Percentiles rank a stretch among this genome's conserved stretches.
phyloP scores from a whole-genome alignment of 2,797 vertebrate species.

The Phataginus tetradactyla region DNA sequence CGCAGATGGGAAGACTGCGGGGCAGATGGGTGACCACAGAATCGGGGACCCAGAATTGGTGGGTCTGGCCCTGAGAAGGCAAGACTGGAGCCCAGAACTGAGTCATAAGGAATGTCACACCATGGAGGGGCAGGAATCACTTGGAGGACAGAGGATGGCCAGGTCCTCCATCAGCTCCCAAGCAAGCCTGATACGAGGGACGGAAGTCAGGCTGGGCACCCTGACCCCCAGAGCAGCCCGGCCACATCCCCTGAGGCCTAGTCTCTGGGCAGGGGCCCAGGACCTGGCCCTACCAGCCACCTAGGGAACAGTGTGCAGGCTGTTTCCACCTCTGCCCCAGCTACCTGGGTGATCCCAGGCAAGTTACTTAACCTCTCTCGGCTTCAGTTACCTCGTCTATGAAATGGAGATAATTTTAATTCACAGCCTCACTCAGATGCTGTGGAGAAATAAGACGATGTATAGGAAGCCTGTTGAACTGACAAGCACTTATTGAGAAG shows the following conservation, averaged over 20 bases:
- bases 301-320: fast-evolving
- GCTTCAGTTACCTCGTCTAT: neutral
- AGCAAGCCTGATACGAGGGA: neutral
- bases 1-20: neutral
- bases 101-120: neutral
- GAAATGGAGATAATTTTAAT: neutral
- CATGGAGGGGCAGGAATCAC: neutral
- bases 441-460: neutral
- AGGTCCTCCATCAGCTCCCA: neutral
- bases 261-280: neutral
- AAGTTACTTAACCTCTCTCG: neutral
- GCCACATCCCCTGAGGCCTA: neutral
- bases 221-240: neutral
- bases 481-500: neutral
- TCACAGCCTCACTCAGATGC: neutral
- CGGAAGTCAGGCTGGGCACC: neutral
- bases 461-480: fast-evolving
- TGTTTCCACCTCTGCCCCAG: neutral
- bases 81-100: neutral
- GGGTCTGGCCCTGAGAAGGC: neutral
- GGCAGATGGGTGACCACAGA: neutral
- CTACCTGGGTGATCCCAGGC: neutral
- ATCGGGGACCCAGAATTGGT: neutral
- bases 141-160: neutral
- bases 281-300: neutral